These are phyloP conservation scores for Muschampia plurimacula DNA, from an alignment of 2,888 invertebrate genomes.

Conservation along the genomic window DNA sequence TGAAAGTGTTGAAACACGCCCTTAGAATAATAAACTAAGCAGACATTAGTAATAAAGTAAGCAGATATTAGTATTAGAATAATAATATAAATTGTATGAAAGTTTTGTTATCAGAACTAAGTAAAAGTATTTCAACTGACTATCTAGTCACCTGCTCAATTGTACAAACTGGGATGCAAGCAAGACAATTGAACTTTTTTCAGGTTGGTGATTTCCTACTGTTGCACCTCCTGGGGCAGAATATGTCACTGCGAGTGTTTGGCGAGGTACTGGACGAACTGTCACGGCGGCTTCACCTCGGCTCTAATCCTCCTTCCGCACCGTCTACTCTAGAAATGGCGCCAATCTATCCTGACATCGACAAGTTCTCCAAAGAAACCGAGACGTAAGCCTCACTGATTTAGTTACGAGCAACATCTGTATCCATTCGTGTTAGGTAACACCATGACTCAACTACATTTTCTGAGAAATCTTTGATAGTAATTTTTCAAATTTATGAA, in stretches of 20 bases:
- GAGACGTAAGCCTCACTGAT: conserved; percentile 87
- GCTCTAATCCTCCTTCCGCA: conserved; percentile 93
- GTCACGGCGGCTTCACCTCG: conserved; percentile 88
- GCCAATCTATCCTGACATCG: conserved; percentile 93
- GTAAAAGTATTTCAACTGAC: too few relatives aligned
- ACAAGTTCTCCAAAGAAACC: conserved; percentile 92
- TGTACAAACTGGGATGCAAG: background rate
- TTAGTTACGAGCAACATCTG: conserved; percentile 38
- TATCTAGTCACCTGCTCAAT: too few relatives aligned
- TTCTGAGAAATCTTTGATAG: conserved; percentile 45
- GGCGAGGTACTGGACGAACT: conserved; percentile 92
- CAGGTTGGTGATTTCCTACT: conserved; percentile 95
- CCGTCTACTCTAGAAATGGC: conserved; percentile 95
- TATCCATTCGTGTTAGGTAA: conserved; percentile 32
- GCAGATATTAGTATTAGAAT: too few relatives aligned
- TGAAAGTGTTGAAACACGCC: too few relatives aligned
- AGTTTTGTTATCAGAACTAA: too few relatives aligned
- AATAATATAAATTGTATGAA: too few relatives aligned
- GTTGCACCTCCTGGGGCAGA: conserved; percentile 93
- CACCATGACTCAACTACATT: conserved; percentile 47
- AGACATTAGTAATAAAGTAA: too few relatives aligned
- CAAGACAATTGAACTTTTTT: conserved; percentile 45
- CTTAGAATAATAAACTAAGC: too few relatives aligned
- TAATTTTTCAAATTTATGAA: conserved; percentile 35
- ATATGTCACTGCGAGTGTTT: conserved; percentile 93